A percentile compares a stretch with the other conserved stretches of the same genome.
phyloP scores from a whole-genome alignment of 1,140 invertebrate genomes.

The Anastrepha ludens region DNA sequence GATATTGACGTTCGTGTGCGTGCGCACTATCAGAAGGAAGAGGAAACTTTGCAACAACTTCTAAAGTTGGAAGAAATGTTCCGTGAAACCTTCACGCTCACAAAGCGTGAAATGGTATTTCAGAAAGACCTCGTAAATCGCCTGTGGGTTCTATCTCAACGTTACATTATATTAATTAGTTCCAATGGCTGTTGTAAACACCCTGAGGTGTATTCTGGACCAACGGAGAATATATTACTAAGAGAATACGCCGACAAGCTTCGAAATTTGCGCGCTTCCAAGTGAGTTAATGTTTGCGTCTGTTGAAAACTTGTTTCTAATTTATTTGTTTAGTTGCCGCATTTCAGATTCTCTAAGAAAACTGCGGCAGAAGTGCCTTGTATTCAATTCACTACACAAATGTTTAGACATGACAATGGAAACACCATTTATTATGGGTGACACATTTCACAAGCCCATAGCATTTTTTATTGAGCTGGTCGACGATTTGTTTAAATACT shows the following conservation, averaged over 20 bases:
- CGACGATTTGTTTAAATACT: slow-evolving; percentile 66
- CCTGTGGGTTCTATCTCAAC: slow-evolving; percentile 56
- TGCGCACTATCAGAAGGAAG: slow-evolving; percentile 43
- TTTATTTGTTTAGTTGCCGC: slow-evolving; percentile 54
- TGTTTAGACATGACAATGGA: slow-evolving; percentile 57
- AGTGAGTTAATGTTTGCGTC: slow-evolving; percentile 27
- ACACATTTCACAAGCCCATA: slow-evolving; percentile 67
- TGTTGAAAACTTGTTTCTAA: background rate
- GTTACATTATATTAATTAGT: slow-evolving; percentile 56
- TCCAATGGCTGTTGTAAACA: slow-evolving; percentile 58
- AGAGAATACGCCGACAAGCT: slow-evolving; percentile 63
- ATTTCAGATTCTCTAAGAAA: slow-evolving; percentile 34
- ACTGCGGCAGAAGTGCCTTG: background rate
- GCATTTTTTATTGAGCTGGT: slow-evolving; percentile 64
- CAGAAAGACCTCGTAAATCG: slow-evolving; percentile 54
- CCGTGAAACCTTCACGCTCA: slow-evolving; percentile 10
- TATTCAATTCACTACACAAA: slow-evolving; percentile 58
- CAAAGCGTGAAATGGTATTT: slow-evolving; percentile 44
- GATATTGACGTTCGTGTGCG: background rate
- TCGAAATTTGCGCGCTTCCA: slow-evolving; percentile 58
- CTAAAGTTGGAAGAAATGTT: slow-evolving; percentile 54
- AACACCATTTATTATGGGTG: slow-evolving; percentile 61
- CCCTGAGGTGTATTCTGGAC: slow-evolving; percentile 58
- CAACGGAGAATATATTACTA: slow-evolving; percentile 60
- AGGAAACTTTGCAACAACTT: slow-evolving; percentile 39